Evolutionary conservation across 2,888 invertebrate genomes (phyloP), one percentile per base, ranked within the genome.

Genomic region (Platerodrilus igneus): DNA sequence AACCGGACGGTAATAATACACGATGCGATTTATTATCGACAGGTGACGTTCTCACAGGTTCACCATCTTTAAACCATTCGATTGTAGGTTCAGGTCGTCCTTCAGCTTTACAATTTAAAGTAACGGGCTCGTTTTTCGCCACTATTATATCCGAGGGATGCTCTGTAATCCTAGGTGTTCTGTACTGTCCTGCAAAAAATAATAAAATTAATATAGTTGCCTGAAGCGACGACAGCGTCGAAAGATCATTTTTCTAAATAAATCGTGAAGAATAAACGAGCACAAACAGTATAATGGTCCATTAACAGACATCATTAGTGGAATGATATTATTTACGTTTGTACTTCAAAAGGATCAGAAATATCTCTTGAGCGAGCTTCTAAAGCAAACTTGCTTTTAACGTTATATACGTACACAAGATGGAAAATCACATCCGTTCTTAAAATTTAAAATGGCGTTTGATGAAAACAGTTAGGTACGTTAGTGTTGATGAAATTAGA

Each of bases 61-160:
- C 78, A 15, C 93, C 93, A 71, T 95, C 91, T 66, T 83, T 83
- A 75, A 84, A 95, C 96, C 96, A 97, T 60, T 87, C 87, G 65
- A 96, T 92, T 47, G 79, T 77, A 4, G 95, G 94, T 57, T 87
- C 85, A 2, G 91, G 91, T 57, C 89, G 85, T 45, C 96, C 96
- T 68, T 94, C 94, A 8, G 95, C 96, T 62, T 93, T 94, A 71
- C 97, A 97, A 67, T 95, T 91, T 52, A 97, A 77, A 42, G 96
- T 97, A 44, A 94, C 95, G 23, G 97, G 96, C 64, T 96, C 94
- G 67, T 94, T 93, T 69, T 91, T 88, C 42, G 92, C 91, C 22
- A 96, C 95, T 56, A 92, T 86, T 55, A 92, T 88, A 74, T 97
- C 95, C 53, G 91, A 86, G 38, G 97, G 97, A 70, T 97, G 96